Percentiles rank a stretch among this genome's conserved stretches.
These are phyloP conservation scores for Tapirus terrestris DNA, from an alignment of 2,113 vertebrate species.

Conservation along the genomic window DNA sequence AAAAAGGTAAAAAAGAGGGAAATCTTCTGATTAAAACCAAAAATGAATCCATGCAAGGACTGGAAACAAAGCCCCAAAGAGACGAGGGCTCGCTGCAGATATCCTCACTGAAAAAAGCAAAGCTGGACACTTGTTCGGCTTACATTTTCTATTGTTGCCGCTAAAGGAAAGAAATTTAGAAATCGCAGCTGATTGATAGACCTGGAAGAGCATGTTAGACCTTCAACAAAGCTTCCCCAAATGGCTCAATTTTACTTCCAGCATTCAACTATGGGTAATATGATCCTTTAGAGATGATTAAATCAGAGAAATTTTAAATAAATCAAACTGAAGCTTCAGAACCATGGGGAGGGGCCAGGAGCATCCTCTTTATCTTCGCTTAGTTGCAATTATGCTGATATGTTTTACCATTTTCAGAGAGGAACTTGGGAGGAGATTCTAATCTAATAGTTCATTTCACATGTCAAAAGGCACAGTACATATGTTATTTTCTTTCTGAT, in stretches of 20 bases:
- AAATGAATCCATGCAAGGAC: not conserved
- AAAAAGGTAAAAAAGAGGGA: not conserved
- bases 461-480: not conserved
- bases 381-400: not conserved
- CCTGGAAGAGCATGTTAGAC: not conserved
- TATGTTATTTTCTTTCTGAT: constrained; percentile 23
- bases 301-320: not conserved
- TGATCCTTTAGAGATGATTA: not conserved
- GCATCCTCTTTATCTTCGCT: not conserved
- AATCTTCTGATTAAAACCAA: constrained; percentile 20
- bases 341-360: not conserved
- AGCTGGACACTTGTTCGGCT: not conserved
- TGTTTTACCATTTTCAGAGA: constrained; percentile 35
- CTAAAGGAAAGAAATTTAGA: constrained; percentile 7
- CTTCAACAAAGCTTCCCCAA: not conserved
- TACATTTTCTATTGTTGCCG: not conserved
- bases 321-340: constrained; percentile 3
- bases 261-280: not conserved
- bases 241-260: constrained; percentile 19
- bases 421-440: not conserved
- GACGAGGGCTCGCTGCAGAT: not conserved
- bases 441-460: constrained; percentile 8
- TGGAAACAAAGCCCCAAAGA: not conserved
- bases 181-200: not conserved
- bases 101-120: not conserved